These are phyloP conservation scores for Thalpophila matura DNA, from an alignment of 2,888 invertebrate species.

Conservation along the genomic window DNA sequence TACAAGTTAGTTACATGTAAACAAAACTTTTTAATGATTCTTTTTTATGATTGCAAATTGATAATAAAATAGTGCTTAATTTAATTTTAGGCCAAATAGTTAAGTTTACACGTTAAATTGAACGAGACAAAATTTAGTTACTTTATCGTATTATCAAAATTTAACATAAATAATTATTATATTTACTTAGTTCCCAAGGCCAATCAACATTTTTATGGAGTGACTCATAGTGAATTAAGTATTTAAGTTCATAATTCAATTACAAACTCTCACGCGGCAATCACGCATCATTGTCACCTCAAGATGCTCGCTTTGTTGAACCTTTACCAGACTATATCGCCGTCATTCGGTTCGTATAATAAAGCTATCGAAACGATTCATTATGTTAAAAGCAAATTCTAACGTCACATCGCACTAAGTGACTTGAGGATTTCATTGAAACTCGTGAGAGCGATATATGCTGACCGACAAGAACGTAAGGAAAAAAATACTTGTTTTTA, in stretches of 20 bases:
- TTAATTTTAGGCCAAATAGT: too few species aligned
- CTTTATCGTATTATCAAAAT: not conserved
- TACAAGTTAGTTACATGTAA: too few species aligned
- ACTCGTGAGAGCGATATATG: conserved; percentile 86
- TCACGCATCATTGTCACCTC: conserved; percentile 88
- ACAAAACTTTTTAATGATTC: too few species aligned
- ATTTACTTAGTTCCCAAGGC: conserved; percentile 68
- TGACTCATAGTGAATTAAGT: conserved; percentile 80
- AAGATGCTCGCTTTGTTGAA: conserved; percentile 80
- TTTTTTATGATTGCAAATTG: too few species aligned
- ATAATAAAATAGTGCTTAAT: too few species aligned
- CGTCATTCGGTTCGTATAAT: conserved; percentile 84
- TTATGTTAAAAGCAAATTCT: conserved; percentile 87
- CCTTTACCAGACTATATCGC: conserved; percentile 80
- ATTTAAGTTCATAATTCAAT: conserved; percentile 84
- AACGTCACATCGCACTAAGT: conserved; percentile 85
- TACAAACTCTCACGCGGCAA: conserved; percentile 86
- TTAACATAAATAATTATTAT: conserved; percentile 17
- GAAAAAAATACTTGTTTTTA: conserved; percentile 86
- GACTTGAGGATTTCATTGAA: conserved; percentile 89
- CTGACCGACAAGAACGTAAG: conserved; percentile 79
- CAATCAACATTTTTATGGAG: conserved; percentile 81
- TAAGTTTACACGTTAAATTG: too few species aligned
- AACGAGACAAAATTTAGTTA: too few species aligned
- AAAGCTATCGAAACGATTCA: conserved; percentile 86